phyloP scores from a whole-genome alignment of 2,113 vertebrate species.

The Ctenodactylus gundi region DNA sequence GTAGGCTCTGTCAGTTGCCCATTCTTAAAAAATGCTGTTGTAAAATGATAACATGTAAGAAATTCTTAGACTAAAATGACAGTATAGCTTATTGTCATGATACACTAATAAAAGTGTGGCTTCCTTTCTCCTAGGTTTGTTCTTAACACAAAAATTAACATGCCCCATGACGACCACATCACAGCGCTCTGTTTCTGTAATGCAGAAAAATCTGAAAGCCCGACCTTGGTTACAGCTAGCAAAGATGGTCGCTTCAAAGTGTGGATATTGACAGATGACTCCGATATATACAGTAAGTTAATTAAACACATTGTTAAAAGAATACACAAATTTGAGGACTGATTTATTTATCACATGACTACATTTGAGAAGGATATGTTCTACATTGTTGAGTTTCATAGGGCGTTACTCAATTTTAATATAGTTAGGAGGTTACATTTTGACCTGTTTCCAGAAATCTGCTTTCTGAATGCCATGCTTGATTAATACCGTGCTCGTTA shows the following conservation, averaged over 20 bases:
- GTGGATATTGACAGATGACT: conserved; percentile 88
- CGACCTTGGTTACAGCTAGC: conserved; percentile 90
- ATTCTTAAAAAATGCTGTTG: not conserved
- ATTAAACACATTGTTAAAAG: not conserved
- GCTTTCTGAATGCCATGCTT: not conserved
- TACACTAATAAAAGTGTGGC: conserved; percentile 41
- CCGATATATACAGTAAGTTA: conserved; percentile 84
- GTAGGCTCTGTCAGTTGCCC: not conserved
- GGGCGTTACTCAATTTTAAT: not conserved
- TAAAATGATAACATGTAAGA: not conserved
- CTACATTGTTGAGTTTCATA: not conserved
- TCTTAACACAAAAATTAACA: conserved; percentile 92
- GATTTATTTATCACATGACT: not conserved
- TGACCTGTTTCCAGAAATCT: not conserved
- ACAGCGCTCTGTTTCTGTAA: conserved; percentile 91
- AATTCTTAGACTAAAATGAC: not conserved
- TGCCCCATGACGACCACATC: conserved; percentile 90
- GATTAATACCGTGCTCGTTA: not conserved
- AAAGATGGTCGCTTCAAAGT: conserved; percentile 94
- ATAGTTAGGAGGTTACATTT: not conserved
- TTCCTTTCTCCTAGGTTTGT: conserved; percentile 86
- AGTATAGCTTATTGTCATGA: not conserved
- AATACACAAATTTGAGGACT: not conserved
- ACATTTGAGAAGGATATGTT: not conserved
- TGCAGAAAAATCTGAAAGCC: conserved; percentile 72